Base-by-base conservation (phyloP, 2,797 vertebrate genomes). In the Setipinna tenuifilis region DNA sequence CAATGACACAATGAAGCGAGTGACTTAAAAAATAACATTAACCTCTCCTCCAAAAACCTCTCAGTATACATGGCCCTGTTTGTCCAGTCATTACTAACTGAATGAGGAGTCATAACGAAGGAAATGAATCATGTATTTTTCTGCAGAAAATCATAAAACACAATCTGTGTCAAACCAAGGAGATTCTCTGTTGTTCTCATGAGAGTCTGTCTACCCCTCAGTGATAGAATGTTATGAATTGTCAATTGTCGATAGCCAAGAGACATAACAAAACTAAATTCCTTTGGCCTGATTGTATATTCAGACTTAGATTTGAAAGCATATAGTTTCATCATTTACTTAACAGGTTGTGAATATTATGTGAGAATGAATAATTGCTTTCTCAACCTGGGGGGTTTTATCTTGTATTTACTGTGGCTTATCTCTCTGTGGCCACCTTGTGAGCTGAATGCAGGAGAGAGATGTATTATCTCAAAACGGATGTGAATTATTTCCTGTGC, bases 351-450 rank as follows among this genome's bases (percentile, higher is more conserved):
- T 78, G 71, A 44, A 78, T 44, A 78, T 41, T 78, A 78, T 14
- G 71, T 44, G 71, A 44, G 31, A 78, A 78, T 41, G 35, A 44
- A 44, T 78, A 78, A 44, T 78, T 78, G 71, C 31, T 78, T 78
- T 78, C 19, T 78, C 71, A 78, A 78, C 71, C 71, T 78, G 35
- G 71, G 71, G 28, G 65, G 17, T 78, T 78, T 71, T 78, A 78
- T 78, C 71, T 41, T 78, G 71, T 78, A 78, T 44, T 78, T 78
- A 35, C 71, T 78, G 17, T 44, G 35, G 71, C 31, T 78, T 78
- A 78, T 78, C 71, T 78, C 16, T 78, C 31, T 41, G 71, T 78
- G 71, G 17, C 71, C 71, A 78, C 71, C 35, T 78, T 78, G 16
- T 78, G 71, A 44, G 71, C 17, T 44, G 71, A 41, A 78, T 44